phyloP scores from a whole-genome alignment of 2,113 vertebrate genomes.

The Columba livia region DNA sequence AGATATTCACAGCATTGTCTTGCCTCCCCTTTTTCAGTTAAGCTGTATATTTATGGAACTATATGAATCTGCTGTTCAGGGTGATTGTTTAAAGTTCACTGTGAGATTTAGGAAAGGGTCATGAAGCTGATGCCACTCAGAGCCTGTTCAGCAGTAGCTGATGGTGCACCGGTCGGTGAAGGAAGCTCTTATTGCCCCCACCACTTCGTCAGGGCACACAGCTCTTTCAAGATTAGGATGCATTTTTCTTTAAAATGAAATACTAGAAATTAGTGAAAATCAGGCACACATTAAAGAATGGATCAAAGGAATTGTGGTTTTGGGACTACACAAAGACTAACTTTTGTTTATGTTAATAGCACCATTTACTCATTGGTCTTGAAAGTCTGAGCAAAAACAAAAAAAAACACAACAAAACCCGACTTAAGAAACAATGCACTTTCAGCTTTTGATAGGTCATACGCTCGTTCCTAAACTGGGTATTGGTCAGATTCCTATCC shows the following conservation, averaged over 20 bases:
- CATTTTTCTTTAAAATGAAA: constrained; percentile 53
- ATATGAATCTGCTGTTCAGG: neutral
- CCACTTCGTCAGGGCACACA: neutral
- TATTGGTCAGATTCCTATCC: constrained; percentile 37
- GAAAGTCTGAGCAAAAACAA: constrained; percentile 30
- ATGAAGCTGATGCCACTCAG: neutral
- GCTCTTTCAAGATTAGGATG: constrained; percentile 51
- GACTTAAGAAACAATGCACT: neutral
- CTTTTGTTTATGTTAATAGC: constrained; percentile 54
- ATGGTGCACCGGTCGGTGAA: neutral
- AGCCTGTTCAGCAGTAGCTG: neutral
- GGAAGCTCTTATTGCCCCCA: neutral
- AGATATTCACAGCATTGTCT: neutral
- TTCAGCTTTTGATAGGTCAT: constrained; percentile 33
- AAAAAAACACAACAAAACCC: neutral
- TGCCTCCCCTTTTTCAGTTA: neutral
- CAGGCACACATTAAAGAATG: constrained; percentile 25
- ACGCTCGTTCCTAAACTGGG: neutral
- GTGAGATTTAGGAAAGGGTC: neutral
- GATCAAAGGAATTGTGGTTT: constrained; percentile 50
- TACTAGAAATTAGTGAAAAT: constrained; percentile 65
- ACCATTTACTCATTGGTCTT: constrained; percentile 58
- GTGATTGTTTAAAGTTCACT: constrained; percentile 4
- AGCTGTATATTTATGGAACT: neutral
- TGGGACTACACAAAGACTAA: constrained; percentile 51